Evolutionary conservation across 2,888 invertebrate genomes (phyloP).

Genomic region (Theristus sp.): DNA sequence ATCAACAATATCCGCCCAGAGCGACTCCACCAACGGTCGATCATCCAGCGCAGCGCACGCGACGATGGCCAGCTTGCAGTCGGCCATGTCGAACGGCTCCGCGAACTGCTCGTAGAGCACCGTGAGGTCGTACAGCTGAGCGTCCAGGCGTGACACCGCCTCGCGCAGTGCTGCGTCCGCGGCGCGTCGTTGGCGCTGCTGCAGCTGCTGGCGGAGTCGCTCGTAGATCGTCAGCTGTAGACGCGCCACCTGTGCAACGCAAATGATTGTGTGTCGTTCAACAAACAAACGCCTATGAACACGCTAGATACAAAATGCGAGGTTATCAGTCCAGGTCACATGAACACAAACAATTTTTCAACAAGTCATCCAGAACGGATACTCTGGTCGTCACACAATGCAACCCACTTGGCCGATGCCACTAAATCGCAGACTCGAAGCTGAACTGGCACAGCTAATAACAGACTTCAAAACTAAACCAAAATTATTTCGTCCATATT

Average conservation of each 20-base stretch:
- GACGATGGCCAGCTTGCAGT: conserved; percentile 80
- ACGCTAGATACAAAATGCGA: no score
- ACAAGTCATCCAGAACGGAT: no score
- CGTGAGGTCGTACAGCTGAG: conserved; percentile 63
- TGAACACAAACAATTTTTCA: no score
- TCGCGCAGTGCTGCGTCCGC: conserved; percentile 14
- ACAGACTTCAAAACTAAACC: not conserved
- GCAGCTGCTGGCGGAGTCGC: not conserved
- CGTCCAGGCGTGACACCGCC: conserved; percentile 53
- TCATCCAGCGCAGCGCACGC: conserved; percentile 85
- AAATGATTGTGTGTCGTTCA: no score
- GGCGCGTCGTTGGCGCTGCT: no score
- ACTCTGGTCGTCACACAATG: no score
- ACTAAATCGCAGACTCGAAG: not conserved
- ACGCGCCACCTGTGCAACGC: conserved; percentile 3
- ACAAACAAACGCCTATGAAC: no score
- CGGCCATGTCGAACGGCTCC: conserved; percentile 68
- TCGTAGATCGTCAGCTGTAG: not conserved
- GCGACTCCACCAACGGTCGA: conserved; percentile 60
- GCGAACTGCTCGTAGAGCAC: conserved; percentile 76
- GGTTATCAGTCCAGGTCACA: no score
- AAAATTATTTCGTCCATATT: not conserved
- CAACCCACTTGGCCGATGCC: not conserved
- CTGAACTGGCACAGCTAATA: not conserved
- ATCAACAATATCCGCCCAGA: conserved; percentile 64